Evolutionary conservation across 2,113 vertebrate species (phyloP), one percentile per base, ranked within the genome.

Genomic region (Ceyx melanurus): DNA sequence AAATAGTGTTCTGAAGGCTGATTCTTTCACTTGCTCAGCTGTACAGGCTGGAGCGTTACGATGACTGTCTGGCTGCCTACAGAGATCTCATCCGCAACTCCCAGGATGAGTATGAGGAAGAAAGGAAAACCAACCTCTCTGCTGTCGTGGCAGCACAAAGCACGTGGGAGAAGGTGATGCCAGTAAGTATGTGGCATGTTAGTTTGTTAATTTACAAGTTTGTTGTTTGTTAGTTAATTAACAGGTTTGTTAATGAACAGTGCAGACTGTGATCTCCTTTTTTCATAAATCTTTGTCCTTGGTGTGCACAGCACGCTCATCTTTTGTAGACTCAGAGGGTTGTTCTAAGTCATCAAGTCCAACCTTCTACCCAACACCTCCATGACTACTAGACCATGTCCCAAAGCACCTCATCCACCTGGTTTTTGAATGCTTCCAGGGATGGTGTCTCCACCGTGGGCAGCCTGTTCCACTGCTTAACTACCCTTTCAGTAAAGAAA

Each of bases 31-130:
- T 18, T 89, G 78, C 92, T 66, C 74, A 99, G 99, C 80, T 99
- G 78, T 99, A 99, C 94, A 98, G 99, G 74, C 94, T 99, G 92
- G 99, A 99, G 95, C 98, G 98, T 60, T 99, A 99, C 0, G 97
- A 98, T 0, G 99, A 99, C 25, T 99, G 99, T 94, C 97, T 98
- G 93, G 97, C 98, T 3, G 98, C 99, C 3, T 99, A 99, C 96
- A 98, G 98, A 25, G 99, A 99, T 88, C 98, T 99, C 33, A 99
- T 99, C 96, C 98, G 99, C 77, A 99, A 99, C 95, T 99, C 99
- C 37, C 99, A 99, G 97, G 99, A 99, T 83, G 99, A 99, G 79
- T 99, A 99, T 40, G 99, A 99, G 87, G 99, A 99, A 87, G 99
- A 99, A 96, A 98, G 99, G 71, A 99, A 99, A 97, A 99, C 99